phyloP scores from a whole-genome alignment of 2,797 vertebrate genomes.

The Hydrocynus forskahlii region DNA sequence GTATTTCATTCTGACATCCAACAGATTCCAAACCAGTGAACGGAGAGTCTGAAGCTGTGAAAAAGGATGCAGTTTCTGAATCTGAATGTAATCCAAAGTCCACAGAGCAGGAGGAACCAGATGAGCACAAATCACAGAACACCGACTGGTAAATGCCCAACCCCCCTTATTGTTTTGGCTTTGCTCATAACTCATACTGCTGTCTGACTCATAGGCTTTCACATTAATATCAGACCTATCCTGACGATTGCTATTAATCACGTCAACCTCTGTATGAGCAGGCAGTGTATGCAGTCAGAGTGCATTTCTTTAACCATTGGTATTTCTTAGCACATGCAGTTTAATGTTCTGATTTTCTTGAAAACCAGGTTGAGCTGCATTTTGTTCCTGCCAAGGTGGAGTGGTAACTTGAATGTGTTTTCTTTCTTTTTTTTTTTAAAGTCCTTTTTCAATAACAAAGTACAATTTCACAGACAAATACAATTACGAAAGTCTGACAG shows the following conservation, averaged over 20 bases:
- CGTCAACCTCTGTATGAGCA: too few relatives aligned
- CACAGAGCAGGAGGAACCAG: slow-evolving; percentile 66
- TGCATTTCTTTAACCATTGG: too few relatives aligned
- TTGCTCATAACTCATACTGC: too few relatives aligned
- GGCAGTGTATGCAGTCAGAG: not conserved
- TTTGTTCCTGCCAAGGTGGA: too few relatives aligned
- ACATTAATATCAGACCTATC: not conserved
- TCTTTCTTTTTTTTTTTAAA: too few relatives aligned
- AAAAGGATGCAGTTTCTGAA: slow-evolving; percentile 74
- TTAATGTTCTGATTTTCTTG: too few relatives aligned
- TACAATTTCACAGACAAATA: too few relatives aligned
- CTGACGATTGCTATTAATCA: not conserved
- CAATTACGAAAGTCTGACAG: too few relatives aligned
- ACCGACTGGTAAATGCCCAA: slow-evolving; percentile 70
- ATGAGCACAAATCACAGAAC: slow-evolving; percentile 69
- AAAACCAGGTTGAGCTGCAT: too few relatives aligned
- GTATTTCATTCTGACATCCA: not conserved
- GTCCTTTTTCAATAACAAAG: too few relatives aligned
- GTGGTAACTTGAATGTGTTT: too few relatives aligned
- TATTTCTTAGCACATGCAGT: too few relatives aligned
- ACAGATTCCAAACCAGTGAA: slow-evolving; percentile 87
- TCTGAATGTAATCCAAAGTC: slow-evolving; percentile 70
- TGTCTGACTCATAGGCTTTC: not conserved
- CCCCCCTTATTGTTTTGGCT: not conserved
- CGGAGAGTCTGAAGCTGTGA: slow-evolving; percentile 83